Percentiles rank a stretch among this genome's conserved stretches.
These are phyloP conservation scores for Apis cerana DNA, from an alignment of 1,140 invertebrate species.

Conservation along the genomic window DNA sequence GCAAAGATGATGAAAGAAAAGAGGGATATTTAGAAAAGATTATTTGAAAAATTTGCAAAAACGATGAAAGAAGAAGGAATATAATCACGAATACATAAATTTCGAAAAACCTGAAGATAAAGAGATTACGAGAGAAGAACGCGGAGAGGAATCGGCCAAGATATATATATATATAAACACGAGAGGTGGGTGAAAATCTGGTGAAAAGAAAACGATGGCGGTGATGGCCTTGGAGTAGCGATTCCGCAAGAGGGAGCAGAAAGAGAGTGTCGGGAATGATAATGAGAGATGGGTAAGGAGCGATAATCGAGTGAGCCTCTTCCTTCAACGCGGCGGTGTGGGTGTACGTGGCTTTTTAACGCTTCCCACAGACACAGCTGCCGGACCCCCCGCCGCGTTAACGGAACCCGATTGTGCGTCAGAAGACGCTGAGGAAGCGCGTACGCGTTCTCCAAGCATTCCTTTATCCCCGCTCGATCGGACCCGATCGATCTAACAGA, in stretches of 20 bases:
- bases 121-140: too few species aligned
- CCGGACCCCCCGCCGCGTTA: constrained; percentile 69
- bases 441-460: constrained; percentile 22
- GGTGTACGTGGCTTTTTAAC: constrained; percentile 58
- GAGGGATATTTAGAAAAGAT: too few species aligned
- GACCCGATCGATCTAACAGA: neutral
- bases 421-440: neutral
- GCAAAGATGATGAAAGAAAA: too few species aligned
- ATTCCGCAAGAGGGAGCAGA: constrained; percentile 58
- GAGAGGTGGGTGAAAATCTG: neutral
- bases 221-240: constrained; percentile 31
- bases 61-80: too few species aligned
- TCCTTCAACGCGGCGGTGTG: constrained; percentile 28
- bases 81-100: too few species aligned
- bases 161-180: too few species aligned
- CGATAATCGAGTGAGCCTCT: constrained; percentile 68
- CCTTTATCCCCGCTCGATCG: constrained; percentile 31
- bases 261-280: constrained; percentile 69
- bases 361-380: constrained; percentile 58
- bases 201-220: neutral
- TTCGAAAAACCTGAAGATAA: too few species aligned
- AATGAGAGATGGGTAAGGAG: constrained; percentile 70
- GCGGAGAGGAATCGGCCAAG: too few species aligned
- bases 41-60: too few species aligned
- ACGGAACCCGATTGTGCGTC: constrained; percentile 66